phyloP scores from a whole-genome alignment of 2,797 vertebrate species.

The Chaunax sp. region DNA sequence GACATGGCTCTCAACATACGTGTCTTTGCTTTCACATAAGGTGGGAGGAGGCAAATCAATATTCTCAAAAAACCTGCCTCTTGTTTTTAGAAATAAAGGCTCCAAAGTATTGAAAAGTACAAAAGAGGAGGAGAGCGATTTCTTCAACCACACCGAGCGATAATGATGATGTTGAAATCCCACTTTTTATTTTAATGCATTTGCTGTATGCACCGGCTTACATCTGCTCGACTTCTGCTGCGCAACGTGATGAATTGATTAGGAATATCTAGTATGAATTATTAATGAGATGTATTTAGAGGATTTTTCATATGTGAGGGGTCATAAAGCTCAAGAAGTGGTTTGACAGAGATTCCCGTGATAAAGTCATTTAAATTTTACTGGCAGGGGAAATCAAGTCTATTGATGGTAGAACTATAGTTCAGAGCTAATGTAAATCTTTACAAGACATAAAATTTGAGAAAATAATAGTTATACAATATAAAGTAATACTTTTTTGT shows the following conservation, averaged over 20 bases:
- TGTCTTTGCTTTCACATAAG: slow-evolving; percentile 50
- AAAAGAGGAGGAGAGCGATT: slow-evolving; percentile 40
- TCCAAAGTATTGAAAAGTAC: slow-evolving; percentile 63
- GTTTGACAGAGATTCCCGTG: slow-evolving; percentile 47
- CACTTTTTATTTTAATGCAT: slow-evolving; percentile 50
- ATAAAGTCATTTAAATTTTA: slow-evolving; percentile 19
- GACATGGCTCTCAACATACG: slow-evolving; percentile 59
- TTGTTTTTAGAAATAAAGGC: slow-evolving; percentile 27
- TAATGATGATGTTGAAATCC: slow-evolving; percentile 34
- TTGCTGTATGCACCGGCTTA: slow-evolving; percentile 33
- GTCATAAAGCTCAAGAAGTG: slow-evolving; percentile 41
- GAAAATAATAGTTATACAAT: slow-evolving; percentile 33
- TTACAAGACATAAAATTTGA: slow-evolving; percentile 20
- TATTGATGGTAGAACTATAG: slow-evolving; percentile 12
- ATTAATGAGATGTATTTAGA: slow-evolving; percentile 57
- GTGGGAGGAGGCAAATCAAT: slow-evolving; percentile 64
- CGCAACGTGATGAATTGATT: slow-evolving; percentile 54
- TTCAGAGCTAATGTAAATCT: slow-evolving; percentile 14
- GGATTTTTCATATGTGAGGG: slow-evolving; percentile 44
- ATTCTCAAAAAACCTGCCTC: slow-evolving; percentile 37
- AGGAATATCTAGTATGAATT: slow-evolving; percentile 60
- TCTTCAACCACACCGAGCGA: slow-evolving; percentile 18
- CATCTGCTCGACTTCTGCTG: slow-evolving; percentile 44
- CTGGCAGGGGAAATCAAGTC: slow-evolving; percentile 9
- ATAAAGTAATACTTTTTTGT: slow-evolving; percentile 15